A percentile compares a stretch with the other conserved stretches of the same genome.
Evolutionary conservation across 1,140 invertebrate species (phyloP).

Genomic region (Sminthurides bifidus): DNA sequence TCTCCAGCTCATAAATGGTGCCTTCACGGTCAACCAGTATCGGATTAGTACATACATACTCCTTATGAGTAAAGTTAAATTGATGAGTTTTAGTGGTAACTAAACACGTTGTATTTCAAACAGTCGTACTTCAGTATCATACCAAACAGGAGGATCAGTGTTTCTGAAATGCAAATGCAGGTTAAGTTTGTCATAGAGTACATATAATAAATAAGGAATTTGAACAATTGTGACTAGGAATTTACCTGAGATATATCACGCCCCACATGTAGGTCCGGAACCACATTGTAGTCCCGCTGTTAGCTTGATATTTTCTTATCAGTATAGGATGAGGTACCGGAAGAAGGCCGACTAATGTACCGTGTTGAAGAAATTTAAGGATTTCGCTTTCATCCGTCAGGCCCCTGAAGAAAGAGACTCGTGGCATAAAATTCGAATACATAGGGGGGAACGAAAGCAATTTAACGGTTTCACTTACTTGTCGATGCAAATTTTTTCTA

Average conservation of each 20-base stretch:
- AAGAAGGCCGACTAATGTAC: slow-evolving; percentile 90
- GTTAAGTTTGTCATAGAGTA: not conserved
- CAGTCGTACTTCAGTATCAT: slow-evolving; percentile 95
- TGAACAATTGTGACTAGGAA: slow-evolving; percentile 5
- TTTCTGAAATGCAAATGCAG: slow-evolving; percentile 54
- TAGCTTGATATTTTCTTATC: slow-evolving; percentile 97
- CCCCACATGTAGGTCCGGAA: slow-evolving; percentile 99
- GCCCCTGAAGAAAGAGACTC: slow-evolving; percentile 51
- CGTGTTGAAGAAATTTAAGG: slow-evolving; percentile 96
- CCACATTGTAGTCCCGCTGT: slow-evolving; percentile 95
- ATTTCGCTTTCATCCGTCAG: slow-evolving; percentile 99
- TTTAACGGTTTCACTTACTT: slow-evolving; percentile 54
- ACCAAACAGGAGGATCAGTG: slow-evolving; percentile 98
- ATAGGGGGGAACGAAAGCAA: not conserved
- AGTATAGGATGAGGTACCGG: slow-evolving; percentile 98
- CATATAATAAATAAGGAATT: not conserved
- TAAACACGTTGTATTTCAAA: slow-evolving; percentile 92
- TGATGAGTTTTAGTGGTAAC: slow-evolving; percentile 22
- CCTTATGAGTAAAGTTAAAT: too few relatives aligned
- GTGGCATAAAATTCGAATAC: not conserved
- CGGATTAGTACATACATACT: too few relatives aligned
- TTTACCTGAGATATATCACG: slow-evolving; percentile 87
- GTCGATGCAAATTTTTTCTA: slow-evolving; percentile 99
- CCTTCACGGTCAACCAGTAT: too few relatives aligned
- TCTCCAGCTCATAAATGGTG: too few relatives aligned